A percentile compares a stretch with the other conserved stretches of the same genome.
Evolutionary conservation across 2,113 vertebrate genomes (phyloP).

Genomic region (Neolamprologus brichardi): DNA sequence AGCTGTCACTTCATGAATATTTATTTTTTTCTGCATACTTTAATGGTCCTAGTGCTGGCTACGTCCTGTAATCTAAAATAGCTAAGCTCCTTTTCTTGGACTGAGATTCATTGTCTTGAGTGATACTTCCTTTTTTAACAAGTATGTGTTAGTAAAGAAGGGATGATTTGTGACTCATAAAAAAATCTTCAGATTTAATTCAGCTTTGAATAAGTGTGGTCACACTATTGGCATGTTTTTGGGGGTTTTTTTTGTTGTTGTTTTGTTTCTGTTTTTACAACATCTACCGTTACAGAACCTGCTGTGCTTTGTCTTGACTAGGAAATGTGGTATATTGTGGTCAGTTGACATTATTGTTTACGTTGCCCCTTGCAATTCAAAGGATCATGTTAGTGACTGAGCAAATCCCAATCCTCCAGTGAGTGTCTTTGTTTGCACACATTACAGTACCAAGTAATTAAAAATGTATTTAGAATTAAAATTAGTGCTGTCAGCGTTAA

Average conservation of each 20-base stretch:
- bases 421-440: neutral
- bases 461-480: neutral
- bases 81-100: neutral
- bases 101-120: conserved; percentile 49
- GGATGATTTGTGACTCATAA: neutral
- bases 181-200: neutral
- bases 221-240: neutral
- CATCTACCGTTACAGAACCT: neutral
- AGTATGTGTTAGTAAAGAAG: neutral
- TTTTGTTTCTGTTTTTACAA: neutral
- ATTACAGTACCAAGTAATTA: neutral
- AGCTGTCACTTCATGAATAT: neutral
- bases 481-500: neutral
- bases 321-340: neutral
- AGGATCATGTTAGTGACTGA: neutral
- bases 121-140: conserved; percentile 43
- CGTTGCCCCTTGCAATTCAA: neutral
- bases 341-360: neutral
- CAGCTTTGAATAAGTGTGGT: neutral
- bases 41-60: neutral
- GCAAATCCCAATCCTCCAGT: neutral
- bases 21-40: neutral
- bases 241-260: accelerated
- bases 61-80: neutral
- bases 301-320: neutral